Conservation (phyloP, 2,797 vertebrate genomes). For the Erpetoichthys calabaricus region DNA sequence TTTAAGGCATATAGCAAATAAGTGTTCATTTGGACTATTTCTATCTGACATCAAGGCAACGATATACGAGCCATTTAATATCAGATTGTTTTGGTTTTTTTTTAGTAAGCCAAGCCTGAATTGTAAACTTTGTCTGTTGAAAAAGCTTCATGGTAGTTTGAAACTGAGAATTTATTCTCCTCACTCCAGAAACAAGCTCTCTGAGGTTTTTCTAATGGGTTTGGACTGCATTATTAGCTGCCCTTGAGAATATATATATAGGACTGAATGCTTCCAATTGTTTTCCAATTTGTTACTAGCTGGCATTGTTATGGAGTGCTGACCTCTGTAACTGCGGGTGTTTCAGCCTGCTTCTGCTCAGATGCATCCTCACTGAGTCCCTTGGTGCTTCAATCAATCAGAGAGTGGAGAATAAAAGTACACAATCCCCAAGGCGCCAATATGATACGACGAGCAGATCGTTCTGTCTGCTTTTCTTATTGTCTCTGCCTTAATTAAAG, state of each 20-base stretch:
- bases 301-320: not conserved
- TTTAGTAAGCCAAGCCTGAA: too few species aligned
- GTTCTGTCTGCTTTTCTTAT: too few species aligned
- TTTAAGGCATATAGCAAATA: too few species aligned
- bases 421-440: not conserved
- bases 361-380: not conserved
- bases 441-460: not conserved
- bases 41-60: too few species aligned
- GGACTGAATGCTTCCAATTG: not conserved
- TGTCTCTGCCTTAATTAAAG: too few species aligned
- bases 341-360: not conserved
- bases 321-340: constrained; percentile 2
- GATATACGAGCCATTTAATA: too few species aligned
- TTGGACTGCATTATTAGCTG: not conserved
- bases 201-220: not conserved
- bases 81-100: too few species aligned
- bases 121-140: too few species aligned
- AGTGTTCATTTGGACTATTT: too few species aligned
- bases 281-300: constrained; percentile 3
- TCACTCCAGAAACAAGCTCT: too few species aligned
- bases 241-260: not conserved
- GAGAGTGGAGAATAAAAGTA: not conserved
- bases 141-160: too few species aligned
- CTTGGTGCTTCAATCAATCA: constrained; percentile 7
- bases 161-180: too few species aligned